Conservation (phyloP, 30 jellyfish, hydroid and myxozoan species). For the Hydractinia echinata region DNA sequence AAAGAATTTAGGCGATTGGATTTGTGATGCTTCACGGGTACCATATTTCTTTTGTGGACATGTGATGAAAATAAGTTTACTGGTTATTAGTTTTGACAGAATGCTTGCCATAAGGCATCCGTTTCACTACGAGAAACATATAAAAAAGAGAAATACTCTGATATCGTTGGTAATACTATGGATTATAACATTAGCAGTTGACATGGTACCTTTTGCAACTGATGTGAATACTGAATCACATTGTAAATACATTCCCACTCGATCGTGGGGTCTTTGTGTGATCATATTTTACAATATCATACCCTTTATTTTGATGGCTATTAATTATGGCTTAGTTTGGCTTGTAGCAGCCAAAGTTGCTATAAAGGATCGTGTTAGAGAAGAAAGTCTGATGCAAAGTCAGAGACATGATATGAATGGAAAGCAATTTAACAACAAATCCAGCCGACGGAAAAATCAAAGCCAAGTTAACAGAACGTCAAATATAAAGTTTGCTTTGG, state of each 20-base stretch:
- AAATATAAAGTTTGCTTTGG: conserved; percentile 13
- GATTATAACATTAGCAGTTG: conserved; percentile 17
- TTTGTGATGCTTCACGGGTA: conserved; percentile 28
- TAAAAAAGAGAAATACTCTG: background rate
- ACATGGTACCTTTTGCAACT: conserved; percentile 19
- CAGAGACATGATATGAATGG: background rate
- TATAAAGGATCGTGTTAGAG: conserved; percentile 3
- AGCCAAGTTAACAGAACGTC: background rate
- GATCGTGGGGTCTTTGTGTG: conserved; percentile 26
- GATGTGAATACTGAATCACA: background rate
- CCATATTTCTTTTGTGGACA: conserved; percentile 24
- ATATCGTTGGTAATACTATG: background rate
- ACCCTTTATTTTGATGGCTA: conserved; percentile 19
- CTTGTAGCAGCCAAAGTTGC: conserved; percentile 16
- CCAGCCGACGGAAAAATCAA: background rate
- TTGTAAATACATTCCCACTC: conserved; percentile 18
- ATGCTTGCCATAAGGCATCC: conserved; percentile 32
- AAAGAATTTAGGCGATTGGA: conserved; percentile 4
- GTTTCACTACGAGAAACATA: background rate
- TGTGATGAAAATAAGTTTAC: conserved; percentile 16
- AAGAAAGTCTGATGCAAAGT: conserved; percentile 3
- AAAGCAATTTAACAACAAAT: background rate
- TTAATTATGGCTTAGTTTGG: conserved; percentile 22
- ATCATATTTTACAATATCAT: conserved; percentile 23
- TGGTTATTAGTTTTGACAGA: conserved; percentile 26